Percentiles rank a stretch among this genome's conserved stretches.
Conservation (phyloP, 2,113 vertebrate genomes). For the Scalopus aquaticus region DNA sequence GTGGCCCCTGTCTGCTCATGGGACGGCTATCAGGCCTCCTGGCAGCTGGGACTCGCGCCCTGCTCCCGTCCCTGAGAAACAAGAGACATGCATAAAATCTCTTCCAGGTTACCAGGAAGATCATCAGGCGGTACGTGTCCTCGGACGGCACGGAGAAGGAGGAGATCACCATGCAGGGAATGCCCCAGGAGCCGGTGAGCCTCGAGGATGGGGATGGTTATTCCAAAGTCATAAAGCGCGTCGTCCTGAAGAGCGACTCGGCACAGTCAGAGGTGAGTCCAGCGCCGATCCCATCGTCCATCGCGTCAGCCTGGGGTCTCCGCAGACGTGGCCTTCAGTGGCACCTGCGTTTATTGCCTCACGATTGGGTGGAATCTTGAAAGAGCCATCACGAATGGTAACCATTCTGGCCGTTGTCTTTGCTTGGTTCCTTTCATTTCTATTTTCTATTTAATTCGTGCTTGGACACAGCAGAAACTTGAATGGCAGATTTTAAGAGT, state of each 20-base stretch:
- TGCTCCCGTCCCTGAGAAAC: background rate
- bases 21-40: background rate
- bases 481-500: background rate
- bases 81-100: background rate
- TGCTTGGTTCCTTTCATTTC: background rate
- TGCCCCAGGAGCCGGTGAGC: constrained; percentile 85
- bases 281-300: background rate
- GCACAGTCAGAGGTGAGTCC: constrained; percentile 91
- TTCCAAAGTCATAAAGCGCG: constrained; percentile 94
- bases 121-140: constrained; percentile 91
- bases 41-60: background rate
- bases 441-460: background rate
- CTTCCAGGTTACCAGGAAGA: constrained; percentile 93
- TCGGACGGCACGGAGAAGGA: constrained; percentile 91
- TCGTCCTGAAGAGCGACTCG: constrained; percentile 91
- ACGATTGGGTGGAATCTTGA: background rate
- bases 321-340: no score
- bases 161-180: constrained; percentile 90
- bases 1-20: background rate
- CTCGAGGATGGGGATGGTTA: constrained; percentile 91
- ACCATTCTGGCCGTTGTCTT: background rate
- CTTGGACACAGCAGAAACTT: background rate
- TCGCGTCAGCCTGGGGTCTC: no score
- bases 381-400: background rate
- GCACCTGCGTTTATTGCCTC: background rate